These are phyloP conservation scores for Lithophane socia DNA, from an alignment of 2,888 invertebrate genomes.

Conservation along the genomic window DNA sequence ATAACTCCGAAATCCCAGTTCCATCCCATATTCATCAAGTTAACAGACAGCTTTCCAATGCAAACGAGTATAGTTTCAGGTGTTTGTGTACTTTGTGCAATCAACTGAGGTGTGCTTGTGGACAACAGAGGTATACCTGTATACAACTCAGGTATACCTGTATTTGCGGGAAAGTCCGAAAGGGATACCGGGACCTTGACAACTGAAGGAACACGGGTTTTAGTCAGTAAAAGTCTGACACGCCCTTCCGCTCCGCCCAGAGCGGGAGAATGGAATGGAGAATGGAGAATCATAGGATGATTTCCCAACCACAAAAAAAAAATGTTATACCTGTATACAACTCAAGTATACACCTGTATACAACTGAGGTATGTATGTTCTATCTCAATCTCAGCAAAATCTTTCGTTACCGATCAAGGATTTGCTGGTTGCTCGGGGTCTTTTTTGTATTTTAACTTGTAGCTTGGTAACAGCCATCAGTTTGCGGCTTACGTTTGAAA, in stretches of 20 bases:
- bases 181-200: no score
- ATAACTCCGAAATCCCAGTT: conserved; percentile 16
- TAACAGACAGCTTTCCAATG: conserved; percentile 51
- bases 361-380: neutral
- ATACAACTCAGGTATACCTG: neutral
- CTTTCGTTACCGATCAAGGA: neutral
- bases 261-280: no score
- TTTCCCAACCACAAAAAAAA: no score
- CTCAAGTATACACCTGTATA: no score
- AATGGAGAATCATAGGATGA: no score
- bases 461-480: neutral
- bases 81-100: conserved; percentile 66
- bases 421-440: no score
- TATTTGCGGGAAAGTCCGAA: no score
- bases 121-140: neutral
- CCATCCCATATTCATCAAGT: conserved; percentile 29
- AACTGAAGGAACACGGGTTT: no score
- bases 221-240: no score
- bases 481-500: no score
- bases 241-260: no score
- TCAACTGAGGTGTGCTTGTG: conserved; percentile 47
- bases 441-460: neutral
- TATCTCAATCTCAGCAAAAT: neutral
- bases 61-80: conserved; percentile 56
- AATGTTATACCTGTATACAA: no score